Evolutionary conservation across 2,113 vertebrate species (phyloP).

Genomic region (Caranx ignobilis): DNA sequence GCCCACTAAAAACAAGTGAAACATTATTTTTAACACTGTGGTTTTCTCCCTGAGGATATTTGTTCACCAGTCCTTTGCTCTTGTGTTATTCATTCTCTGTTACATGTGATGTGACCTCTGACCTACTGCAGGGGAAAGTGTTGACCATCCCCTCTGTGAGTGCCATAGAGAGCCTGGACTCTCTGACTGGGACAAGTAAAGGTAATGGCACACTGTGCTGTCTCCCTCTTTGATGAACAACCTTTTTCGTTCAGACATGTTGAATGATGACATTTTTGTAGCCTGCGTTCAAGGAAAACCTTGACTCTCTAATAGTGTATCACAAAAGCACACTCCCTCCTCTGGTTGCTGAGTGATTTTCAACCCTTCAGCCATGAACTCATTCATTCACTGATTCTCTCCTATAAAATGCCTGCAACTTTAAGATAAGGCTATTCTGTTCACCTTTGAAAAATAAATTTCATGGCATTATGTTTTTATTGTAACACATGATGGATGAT

Average conservation of each 20-base stretch:
- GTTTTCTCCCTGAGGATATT: not conserved
- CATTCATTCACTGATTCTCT: constrained; percentile 1
- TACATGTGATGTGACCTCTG: constrained; percentile 38
- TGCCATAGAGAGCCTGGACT: constrained; percentile 18
- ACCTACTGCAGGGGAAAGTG: constrained; percentile 5
- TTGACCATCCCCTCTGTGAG: constrained; percentile 17
- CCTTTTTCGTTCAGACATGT: not conserved
- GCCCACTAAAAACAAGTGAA: not conserved
- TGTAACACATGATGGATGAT: constrained; percentile 1
- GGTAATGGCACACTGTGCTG: constrained; percentile 24
- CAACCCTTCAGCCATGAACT: not conserved
- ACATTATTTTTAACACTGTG: not conserved
- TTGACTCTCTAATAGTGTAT: not conserved
- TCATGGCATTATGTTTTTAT: not conserved
- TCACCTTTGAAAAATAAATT: constrained; percentile 10
- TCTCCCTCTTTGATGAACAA: constrained; percentile 29
- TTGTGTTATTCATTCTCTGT: constrained; percentile 8
- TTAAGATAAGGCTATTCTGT: constrained; percentile 9
- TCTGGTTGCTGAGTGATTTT: not conserved
- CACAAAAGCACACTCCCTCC: not conserved
- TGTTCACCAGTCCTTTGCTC: constrained; percentile 5
- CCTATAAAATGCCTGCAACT: constrained; percentile 1
- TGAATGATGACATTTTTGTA: constrained; percentile 1
- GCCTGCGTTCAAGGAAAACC: not conserved
- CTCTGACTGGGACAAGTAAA: constrained; percentile 15